These are phyloP conservation scores for Morone chrysops DNA, from an alignment of 2,113 vertebrate genomes.

Conservation along the genomic window DNA sequence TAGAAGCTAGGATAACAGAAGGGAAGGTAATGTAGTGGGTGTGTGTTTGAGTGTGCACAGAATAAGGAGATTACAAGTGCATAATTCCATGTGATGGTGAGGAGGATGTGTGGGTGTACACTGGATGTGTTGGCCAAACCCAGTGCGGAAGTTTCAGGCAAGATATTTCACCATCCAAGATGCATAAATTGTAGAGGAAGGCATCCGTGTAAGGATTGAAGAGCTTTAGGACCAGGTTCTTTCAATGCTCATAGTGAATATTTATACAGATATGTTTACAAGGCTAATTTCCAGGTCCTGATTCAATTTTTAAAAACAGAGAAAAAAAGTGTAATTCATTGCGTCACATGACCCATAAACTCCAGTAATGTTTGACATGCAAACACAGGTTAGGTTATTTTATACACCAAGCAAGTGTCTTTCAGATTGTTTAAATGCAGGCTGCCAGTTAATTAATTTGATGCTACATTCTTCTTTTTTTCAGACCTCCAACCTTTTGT, in stretches of 20 bases:
- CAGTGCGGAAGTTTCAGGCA: slow-evolving; percentile 61
- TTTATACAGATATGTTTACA: slow-evolving; percentile 6
- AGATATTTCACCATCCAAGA: slow-evolving; percentile 66
- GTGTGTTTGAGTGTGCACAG: slow-evolving; percentile 46
- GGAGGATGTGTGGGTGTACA: slow-evolving; percentile 69
- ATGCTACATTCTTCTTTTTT: background rate
- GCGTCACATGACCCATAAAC: background rate
- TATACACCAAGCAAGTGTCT: background rate
- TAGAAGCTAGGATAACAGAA: slow-evolving; percentile 26
- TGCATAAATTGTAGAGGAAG: slow-evolving; percentile 34
- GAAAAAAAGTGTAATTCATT: slow-evolving; percentile 4
- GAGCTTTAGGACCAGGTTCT: background rate
- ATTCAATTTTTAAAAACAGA: background rate
- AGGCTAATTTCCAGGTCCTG: background rate
- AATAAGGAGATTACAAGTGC: slow-evolving; percentile 44
- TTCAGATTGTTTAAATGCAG: background rate
- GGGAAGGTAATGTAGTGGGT: slow-evolving; percentile 36
- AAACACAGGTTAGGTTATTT: background rate
- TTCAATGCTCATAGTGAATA: background rate
- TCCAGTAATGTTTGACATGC: background rate
- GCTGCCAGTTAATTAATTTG: background rate
- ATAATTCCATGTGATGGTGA: slow-evolving; percentile 62
- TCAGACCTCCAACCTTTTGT: background rate
- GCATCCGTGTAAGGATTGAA: slow-evolving; percentile 9
- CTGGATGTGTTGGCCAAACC: slow-evolving; percentile 60